Percentiles rank a stretch among this genome's conserved stretches.
Conservation (phyloP, 1,140 invertebrate species). For the Armadillidium nasatum region DNA sequence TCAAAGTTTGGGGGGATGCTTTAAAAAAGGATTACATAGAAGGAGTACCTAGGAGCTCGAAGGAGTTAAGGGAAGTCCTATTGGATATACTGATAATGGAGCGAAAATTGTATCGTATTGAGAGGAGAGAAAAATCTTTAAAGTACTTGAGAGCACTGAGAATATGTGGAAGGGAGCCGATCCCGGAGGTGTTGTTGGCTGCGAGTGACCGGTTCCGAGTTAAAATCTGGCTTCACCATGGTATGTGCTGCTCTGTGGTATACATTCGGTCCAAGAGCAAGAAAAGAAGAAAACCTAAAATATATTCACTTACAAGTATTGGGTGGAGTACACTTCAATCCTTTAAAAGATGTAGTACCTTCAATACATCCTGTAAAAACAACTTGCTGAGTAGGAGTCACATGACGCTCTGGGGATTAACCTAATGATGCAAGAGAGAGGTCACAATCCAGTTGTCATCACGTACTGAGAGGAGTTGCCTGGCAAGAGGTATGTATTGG, state of each 20-base stretch:
- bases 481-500: background rate
- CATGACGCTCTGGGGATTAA: background rate
- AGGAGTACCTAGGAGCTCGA: background rate
- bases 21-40: background rate
- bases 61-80: background rate
- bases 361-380: background rate
- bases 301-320: background rate
- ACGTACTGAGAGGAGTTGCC: background rate
- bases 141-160: background rate
- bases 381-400: background rate
- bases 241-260: background rate
- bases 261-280: constrained; percentile 11
- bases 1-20: background rate
- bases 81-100: background rate
- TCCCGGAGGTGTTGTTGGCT: background rate
- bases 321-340: background rate
- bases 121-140: background rate
- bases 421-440: background rate
- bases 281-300: background rate
- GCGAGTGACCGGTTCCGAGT: background rate
- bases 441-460: background rate
- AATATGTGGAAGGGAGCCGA: background rate
- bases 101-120: background rate
- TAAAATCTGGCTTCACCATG: background rate
- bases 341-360: background rate